Evolutionary conservation across 2,888 invertebrate genomes (phyloP).

Genomic region (Troides helena): DNA sequence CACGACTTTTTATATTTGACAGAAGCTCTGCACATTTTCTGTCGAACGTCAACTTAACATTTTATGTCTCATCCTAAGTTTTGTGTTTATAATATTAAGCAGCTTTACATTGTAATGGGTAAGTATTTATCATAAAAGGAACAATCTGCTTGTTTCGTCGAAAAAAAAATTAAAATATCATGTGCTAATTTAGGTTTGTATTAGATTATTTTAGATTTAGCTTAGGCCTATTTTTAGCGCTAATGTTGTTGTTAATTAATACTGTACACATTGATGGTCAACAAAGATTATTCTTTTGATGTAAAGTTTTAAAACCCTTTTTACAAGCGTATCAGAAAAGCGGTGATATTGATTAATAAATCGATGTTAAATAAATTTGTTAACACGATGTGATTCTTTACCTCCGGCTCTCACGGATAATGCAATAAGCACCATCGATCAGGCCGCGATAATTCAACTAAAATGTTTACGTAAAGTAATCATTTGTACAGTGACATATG

Average conservation of each 20-base stretch:
- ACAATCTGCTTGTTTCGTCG: too few relatives aligned
- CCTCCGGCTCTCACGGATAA: conserved; percentile 18
- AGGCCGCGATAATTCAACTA: conserved; percentile 22
- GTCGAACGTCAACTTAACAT: background rate
- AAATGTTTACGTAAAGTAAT: conserved; percentile 29
- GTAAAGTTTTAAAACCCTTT: conserved; percentile 25
- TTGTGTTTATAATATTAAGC: too few relatives aligned
- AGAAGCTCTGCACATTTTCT: conserved; percentile 54
- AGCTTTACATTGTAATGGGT: too few relatives aligned
- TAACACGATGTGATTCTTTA: conserved; percentile 26
- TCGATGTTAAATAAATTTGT: conserved; percentile 26
- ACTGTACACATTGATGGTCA: background rate
- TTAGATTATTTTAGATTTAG: too few relatives aligned
- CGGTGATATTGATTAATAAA: conserved; percentile 26
- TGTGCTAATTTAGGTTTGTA: background rate
- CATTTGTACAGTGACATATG: conserved; percentile 28
- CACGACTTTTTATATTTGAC: conserved; percentile 67
- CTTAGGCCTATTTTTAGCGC: too few relatives aligned
- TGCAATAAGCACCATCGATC: conserved; percentile 28
- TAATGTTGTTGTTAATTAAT: too few relatives aligned
- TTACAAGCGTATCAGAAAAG: conserved; percentile 16
- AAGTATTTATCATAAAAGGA: too few relatives aligned
- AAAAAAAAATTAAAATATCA: background rate
- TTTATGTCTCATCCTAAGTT: too few relatives aligned
- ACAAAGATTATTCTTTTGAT: conserved; percentile 10